A percentile compares a stretch with the other conserved stretches of the same genome.
Conservation (phyloP, 2,888 invertebrate genomes). For the Tiliacea citrago region DNA sequence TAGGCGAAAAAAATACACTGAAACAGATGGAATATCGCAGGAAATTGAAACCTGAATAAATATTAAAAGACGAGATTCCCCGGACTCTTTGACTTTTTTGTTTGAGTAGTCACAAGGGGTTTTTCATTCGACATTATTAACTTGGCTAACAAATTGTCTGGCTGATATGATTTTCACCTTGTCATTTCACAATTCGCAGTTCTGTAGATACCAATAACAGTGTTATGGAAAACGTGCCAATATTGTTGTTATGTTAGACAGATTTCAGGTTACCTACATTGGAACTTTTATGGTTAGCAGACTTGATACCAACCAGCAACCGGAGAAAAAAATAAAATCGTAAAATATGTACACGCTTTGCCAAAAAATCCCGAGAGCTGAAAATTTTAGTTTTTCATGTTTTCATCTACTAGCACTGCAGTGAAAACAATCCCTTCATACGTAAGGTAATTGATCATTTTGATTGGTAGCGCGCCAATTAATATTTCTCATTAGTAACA, state of each 20-base stretch:
- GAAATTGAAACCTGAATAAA: slow-evolving; percentile 74
- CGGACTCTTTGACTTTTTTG: slow-evolving; percentile 51
- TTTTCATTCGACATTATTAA: slow-evolving; percentile 28
- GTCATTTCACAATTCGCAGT: background rate
- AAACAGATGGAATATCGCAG: slow-evolving; percentile 58
- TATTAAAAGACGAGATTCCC: slow-evolving; percentile 61
- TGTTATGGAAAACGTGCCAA: slow-evolving; percentile 33
- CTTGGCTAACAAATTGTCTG: slow-evolving; percentile 8
- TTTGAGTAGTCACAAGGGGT: slow-evolving; percentile 40
- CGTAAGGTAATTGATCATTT: slow-evolving; percentile 28
- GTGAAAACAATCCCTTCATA: slow-evolving; percentile 3
- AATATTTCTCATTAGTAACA: slow-evolving; percentile 54
- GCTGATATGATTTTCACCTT: background rate
- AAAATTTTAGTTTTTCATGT: background rate
- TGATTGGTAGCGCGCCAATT: slow-evolving; percentile 45
- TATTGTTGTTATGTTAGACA: slow-evolving; percentile 9
- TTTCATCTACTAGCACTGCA: background rate
- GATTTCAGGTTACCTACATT: slow-evolving; percentile 32
- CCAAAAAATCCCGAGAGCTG: slow-evolving; percentile 19
- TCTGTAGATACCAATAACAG: slow-evolving; percentile 6
- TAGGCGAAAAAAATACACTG: slow-evolving; percentile 73
- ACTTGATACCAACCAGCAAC: background rate
- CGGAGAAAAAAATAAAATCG: slow-evolving; percentile 20
- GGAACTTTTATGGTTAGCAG: slow-evolving; percentile 15
- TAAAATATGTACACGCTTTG: slow-evolving; percentile 33